Base-by-base conservation (phyloP, 2,113 vertebrate genomes). In the Pelobates fuscus region DNA sequence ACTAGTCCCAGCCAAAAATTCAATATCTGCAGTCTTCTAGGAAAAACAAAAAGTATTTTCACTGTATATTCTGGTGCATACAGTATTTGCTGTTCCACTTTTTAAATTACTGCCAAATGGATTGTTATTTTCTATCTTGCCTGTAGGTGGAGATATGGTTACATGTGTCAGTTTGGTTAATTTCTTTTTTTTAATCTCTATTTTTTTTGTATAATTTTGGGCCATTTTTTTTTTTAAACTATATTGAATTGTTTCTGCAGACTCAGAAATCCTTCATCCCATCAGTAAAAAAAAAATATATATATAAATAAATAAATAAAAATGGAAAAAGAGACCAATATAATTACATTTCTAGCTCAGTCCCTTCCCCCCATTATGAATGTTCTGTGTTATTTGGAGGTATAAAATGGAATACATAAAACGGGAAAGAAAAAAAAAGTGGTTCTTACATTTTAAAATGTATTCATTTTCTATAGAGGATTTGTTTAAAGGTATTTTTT, bases 201-300 rank as follows among this genome's bases (percentile, higher is more conserved):
- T 52, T 55, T 17, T 74, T 74, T 37, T 59, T 60, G 61, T 71
- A 61, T 71, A 71, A 18, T 49, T 58, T n/a, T n/a, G n/a, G n/a
- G n/a, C n/a, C n/a, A n/a, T n/a, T n/a, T 66, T 41, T 58, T 73
- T 41, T 66, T 58, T 27, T 52, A 20, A 27, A 23, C 49, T 43
- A 44, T 65, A 74, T 74, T 74, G 71, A 66, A 74, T 74, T 65
- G 61, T 74, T 74, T 74, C 62, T 74, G 71, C 71, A 74, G 71
- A 74, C 71, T 74, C 61, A 74, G 62, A 74, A 65, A 74, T 74
- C 71, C 52, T 66, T 74, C 71, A 57, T 66, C 55, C 62, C 62
- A 66, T 73, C 71, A 65, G 61, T 64, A 64, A 65, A 73, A 58
- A 58, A 59, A 37, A 37, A 6, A 37, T n/a, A n/a, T n/a, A n/a